phyloP scores from a whole-genome alignment of 2,797 vertebrate species.

The Enteromius fasciolatus region DNA sequence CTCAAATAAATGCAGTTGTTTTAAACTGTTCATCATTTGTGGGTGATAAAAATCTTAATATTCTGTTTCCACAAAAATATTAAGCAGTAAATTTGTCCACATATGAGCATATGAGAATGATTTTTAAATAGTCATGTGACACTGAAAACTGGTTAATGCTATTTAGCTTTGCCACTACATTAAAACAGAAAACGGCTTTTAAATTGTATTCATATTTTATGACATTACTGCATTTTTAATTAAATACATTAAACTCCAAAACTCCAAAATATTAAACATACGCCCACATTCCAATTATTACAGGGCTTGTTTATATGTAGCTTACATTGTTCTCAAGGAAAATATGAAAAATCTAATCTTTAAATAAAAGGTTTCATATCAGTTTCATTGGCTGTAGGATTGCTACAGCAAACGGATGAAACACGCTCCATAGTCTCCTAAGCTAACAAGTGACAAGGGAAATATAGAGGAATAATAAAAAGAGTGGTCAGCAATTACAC shows the following conservation, averaged over 20 bases:
- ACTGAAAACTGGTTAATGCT: background rate
- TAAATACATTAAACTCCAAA: background rate
- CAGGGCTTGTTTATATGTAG: background rate
- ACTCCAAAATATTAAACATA: background rate
- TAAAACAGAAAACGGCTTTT: background rate
- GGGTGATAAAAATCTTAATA: background rate
- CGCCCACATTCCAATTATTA: background rate
- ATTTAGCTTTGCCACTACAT: background rate
- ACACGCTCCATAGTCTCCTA: background rate
- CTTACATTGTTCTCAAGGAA: background rate
- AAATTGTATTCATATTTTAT: background rate
- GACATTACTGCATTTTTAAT: background rate
- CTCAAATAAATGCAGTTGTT: background rate
- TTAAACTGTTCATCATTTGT: background rate
- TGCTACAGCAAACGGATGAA: background rate
- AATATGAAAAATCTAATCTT: background rate
- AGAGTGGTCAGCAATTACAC: constrained; percentile 12
- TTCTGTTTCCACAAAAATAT: background rate
- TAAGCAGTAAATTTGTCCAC: background rate
- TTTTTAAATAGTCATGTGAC: background rate
- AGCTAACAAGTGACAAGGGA: constrained; percentile 46
- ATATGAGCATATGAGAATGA: background rate
- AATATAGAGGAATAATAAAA: constrained; percentile 32
- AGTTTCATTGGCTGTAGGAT: background rate
- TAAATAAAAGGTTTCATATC: background rate